Evolutionary conservation across 2,888 invertebrate species (phyloP), one percentile per base, ranked within the genome.

Genomic region (Drosophila eohydei): DNA sequence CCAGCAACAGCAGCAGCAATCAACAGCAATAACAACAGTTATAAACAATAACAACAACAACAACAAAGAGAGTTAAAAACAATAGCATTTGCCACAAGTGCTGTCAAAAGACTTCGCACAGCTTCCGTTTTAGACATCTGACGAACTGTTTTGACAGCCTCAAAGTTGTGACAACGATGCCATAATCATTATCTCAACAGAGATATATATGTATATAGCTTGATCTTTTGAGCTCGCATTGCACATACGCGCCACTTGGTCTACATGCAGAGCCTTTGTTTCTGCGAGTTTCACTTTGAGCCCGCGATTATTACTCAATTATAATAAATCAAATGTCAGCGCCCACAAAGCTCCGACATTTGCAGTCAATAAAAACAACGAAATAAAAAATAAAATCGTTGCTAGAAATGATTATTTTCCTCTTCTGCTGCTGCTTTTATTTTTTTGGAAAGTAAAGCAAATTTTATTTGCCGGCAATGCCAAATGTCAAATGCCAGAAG

Each of bases 311-410:
- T 63, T 70, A 63, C 56, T 46, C 46, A 60, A 52, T 69, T 69
- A 65, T 75, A 43, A 64, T 62, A 83, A 81, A 81, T 77, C 78
- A 86, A 80, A 84, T 80, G 80, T 82, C 81, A 75, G 72, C 88
- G 88, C 88, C 87, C 86, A 86, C 84, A 86, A 66, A 46, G 48
- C 69, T 73, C 48, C 48, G 79, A 81, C 84, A 83, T 86, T 75
- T 88, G 87, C 78, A 86, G 78, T 74, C 78, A 57, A 78, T 77
- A 76, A 79, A 74, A 64, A 7, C 32, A 46, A 16, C 0, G 3
- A 44, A 4, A 48, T 28, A 26, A 28, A 6, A 44, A 26, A 21
- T 5, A 16, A 48, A 30, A 48, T n/a, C 2, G 9, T 16, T 8
- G 51, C 62, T 52, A 71, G 46, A 63, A 71, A 71, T 32, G 3